Conservation (phyloP, 2,113 vertebrate genomes). For the Prunella fulvescens region DNA sequence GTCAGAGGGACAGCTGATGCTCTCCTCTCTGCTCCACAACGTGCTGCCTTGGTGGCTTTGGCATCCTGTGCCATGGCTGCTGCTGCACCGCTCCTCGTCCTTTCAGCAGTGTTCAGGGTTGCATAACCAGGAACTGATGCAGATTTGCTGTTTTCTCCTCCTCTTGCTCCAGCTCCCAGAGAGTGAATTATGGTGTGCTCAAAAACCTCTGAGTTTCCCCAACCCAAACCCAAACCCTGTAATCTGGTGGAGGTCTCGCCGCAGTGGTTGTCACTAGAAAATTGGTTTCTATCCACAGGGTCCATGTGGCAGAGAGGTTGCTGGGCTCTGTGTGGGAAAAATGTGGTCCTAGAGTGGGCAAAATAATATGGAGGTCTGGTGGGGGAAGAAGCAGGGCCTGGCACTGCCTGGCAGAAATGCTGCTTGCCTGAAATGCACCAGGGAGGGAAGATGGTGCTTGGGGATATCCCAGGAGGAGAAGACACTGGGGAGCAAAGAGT, state of each 20-base stretch:
- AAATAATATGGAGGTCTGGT: not conserved
- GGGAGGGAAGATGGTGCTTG: not conserved
- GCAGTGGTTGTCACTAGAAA: not conserved
- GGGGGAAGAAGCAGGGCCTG: not conserved
- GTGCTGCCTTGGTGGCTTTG: not conserved
- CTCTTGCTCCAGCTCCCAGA: not conserved
- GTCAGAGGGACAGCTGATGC: not conserved
- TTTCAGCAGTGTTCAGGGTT: not conserved
- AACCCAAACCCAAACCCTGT: not conserved
- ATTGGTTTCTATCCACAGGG: not conserved
- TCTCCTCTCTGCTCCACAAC: not conserved
- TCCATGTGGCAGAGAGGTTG: not conserved
- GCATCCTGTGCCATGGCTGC: not conserved
- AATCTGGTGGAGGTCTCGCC: not conserved
- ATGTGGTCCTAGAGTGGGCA: not conserved
- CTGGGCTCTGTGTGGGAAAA: not conserved
- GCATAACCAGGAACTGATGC: constrained; percentile 6
- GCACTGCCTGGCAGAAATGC: not conserved
- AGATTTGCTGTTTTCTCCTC: not conserved
- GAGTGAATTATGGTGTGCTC: not conserved
- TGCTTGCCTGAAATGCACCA: not conserved
- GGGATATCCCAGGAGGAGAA: not conserved
- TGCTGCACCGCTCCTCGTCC: not conserved
- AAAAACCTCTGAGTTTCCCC: not conserved
- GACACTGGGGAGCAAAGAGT: not conserved